Evolutionary conservation across 2,888 invertebrate genomes (phyloP), one percentile per base, ranked within the genome.

Genomic region (Agrilus cyanescens): DNA sequence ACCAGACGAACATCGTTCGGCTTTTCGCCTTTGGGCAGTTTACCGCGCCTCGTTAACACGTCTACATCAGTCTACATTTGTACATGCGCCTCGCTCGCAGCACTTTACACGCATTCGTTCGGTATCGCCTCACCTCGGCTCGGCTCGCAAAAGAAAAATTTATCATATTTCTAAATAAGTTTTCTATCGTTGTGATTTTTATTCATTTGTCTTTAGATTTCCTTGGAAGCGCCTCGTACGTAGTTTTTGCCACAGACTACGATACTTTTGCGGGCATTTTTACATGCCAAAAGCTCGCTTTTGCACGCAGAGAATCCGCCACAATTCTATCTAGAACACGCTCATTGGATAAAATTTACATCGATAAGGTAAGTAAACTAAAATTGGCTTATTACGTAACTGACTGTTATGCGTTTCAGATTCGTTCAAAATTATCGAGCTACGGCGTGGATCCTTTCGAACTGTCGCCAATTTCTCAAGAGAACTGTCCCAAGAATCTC

Each of bases 311-410:
- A 4, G 78, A 81, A 47, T 85, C 85, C 1, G 84, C 85, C 1
- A 84, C 86, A 40, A 85, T 93, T 49, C 70, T 86, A n/a, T 85
- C 85, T 1, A 74, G 86, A 39, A 74, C 70, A 13, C 78, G 78
- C 50, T 81, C 80, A 31, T 70, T 86, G 38, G 87, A 85, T 51
- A 81, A 75, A 59, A 71, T 75, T 38, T 81, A 73, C 48, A 53
- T 83, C 6, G 83, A 84, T 51, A 81, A 82, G 72, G 80, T 80
- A 61, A 56, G 58, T 46, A 25, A 25, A 25, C 8, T 38, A n/a
- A 12, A 13, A 12, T 32, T 32, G 32, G n/a, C 7, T 30, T 30
- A 10, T 10, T 30, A 30, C 8, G 8, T 10, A 31, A 10, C 12
- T 31, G 31, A 12, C 12, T 8, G 12, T 31, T 31, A 8, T 10